These are phyloP conservation scores for Taurulus bubalis DNA, from an alignment of 2,113 vertebrate species.

Conservation along the genomic window DNA sequence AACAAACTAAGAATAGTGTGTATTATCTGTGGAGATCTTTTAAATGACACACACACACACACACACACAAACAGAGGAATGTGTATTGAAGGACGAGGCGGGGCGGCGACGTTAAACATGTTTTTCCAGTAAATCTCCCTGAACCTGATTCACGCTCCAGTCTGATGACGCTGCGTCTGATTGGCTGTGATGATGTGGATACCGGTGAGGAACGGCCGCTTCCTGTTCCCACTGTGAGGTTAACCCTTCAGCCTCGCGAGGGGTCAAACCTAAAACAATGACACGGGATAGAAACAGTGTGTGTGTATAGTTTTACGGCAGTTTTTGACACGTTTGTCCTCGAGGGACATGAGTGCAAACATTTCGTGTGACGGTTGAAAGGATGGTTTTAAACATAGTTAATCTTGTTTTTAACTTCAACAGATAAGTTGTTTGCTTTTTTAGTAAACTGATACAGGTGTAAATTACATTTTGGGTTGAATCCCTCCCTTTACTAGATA, in stretches of 20 bases:
- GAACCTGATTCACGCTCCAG: slow-evolving; percentile 32
- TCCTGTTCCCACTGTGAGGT: slow-evolving; percentile 1
- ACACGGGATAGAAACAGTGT: no score
- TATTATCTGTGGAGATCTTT: not conserved
- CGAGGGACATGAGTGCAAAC: no score
- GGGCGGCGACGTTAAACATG: slow-evolving; percentile 5
- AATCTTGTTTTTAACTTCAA: not conserved
- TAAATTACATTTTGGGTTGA: not conserved
- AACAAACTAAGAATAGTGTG: no score
- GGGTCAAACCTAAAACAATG: no score
- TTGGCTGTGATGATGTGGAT: not conserved
- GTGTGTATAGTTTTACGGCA: no score
- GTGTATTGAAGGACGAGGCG: slow-evolving; percentile 14
- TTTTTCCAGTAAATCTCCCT: slow-evolving; percentile 42
- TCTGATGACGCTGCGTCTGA: not conserved
- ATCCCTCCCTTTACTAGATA: not conserved
- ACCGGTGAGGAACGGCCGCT: slow-evolving; percentile 14
- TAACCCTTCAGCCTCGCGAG: not conserved
- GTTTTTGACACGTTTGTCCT: no score
- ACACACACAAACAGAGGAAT: slow-evolving; percentile 22
- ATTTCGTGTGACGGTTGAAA: no score
- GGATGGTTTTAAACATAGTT: not conserved
- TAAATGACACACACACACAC: not conserved
- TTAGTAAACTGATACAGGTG: no score
- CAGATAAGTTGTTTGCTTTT: no score